phyloP scores from a whole-genome alignment of 2,888 invertebrate genomes.

The Julus scandinavius region DNA sequence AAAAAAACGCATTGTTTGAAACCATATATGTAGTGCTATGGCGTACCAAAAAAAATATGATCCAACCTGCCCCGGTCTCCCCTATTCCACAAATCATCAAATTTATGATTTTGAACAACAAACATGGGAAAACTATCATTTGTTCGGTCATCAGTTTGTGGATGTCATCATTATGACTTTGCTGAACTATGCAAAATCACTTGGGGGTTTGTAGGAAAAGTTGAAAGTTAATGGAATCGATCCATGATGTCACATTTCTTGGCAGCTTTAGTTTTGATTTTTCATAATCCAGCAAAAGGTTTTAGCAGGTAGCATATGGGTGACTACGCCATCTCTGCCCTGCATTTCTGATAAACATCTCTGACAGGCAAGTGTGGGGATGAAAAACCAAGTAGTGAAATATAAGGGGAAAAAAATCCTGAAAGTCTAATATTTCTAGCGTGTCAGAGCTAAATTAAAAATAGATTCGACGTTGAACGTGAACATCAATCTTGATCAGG shows the following conservation, averaged over 20 bases:
- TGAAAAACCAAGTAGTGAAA: background rate
- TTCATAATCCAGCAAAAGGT: background rate
- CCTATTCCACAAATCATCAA: too few species aligned
- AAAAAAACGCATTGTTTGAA: too few species aligned
- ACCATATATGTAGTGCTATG: too few species aligned
- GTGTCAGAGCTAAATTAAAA: background rate
- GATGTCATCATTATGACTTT: background rate
- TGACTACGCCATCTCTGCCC: background rate
- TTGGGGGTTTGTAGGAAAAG: background rate
- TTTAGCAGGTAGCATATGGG: constrained; percentile 16
- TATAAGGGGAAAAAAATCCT: background rate
- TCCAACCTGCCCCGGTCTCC: too few species aligned
- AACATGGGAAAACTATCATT: too few species aligned
- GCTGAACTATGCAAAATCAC: background rate
- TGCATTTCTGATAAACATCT: background rate
- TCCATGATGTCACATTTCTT: background rate
- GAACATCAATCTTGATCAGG: constrained; percentile 39
- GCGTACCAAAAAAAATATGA: too few species aligned
- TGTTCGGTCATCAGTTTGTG: background rate
- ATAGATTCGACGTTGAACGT: constrained; percentile 32
- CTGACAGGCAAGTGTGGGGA: background rate
- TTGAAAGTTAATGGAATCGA: background rate
- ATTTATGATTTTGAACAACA: too few species aligned
- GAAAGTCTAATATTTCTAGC: constrained; percentile 3
- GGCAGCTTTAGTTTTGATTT: background rate